A percentile compares a stretch with the other conserved stretches of the same genome.
Evolutionary conservation across 1,140 invertebrate species (phyloP).

Genomic region (Procambarus clarkii): DNA sequence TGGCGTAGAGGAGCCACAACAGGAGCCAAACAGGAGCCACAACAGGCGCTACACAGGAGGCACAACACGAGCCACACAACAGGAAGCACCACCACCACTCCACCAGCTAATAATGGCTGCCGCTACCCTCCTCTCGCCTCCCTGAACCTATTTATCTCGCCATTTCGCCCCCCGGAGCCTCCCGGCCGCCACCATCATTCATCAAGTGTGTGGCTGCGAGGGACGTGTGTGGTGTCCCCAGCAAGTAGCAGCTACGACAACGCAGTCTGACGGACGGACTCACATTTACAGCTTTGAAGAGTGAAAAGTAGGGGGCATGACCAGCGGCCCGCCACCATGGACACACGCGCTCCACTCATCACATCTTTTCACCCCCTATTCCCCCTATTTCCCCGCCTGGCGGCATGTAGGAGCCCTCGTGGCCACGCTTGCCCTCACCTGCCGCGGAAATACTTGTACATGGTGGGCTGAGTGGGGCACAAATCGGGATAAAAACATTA

Average conservation of each 20-base stretch:
- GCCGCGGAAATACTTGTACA: not conserved
- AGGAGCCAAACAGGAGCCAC: too few relatives aligned
- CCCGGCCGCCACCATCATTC: not conserved
- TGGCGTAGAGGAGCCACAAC: too few relatives aligned
- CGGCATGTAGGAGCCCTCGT: not conserved
- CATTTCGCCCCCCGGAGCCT: not conserved
- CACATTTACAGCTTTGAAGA: conserved; percentile 59
- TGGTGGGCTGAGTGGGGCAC: too few relatives aligned
- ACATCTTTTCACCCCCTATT: not conserved
- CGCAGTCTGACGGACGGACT: conserved; percentile 67
- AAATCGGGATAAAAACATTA: conserved; percentile 19
- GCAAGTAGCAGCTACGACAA: conserved; percentile 38
- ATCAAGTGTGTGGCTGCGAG: not conserved
- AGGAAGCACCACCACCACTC: too few relatives aligned
- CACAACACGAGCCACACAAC: too few relatives aligned
- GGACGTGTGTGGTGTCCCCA: not conserved
- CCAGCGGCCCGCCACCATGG: conserved; percentile 5
- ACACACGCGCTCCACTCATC: conserved; percentile 25
- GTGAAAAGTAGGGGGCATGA: conserved; percentile 67
- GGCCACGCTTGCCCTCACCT: not conserved
- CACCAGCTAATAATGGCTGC: not conserved
- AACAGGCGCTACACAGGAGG: too few relatives aligned
- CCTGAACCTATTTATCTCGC: not conserved
- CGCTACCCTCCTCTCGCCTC: not conserved
- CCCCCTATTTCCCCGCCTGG: not conserved